Conservation (phyloP, 2,113 vertebrate genomes). For the Agapornis roseicollis region DNA sequence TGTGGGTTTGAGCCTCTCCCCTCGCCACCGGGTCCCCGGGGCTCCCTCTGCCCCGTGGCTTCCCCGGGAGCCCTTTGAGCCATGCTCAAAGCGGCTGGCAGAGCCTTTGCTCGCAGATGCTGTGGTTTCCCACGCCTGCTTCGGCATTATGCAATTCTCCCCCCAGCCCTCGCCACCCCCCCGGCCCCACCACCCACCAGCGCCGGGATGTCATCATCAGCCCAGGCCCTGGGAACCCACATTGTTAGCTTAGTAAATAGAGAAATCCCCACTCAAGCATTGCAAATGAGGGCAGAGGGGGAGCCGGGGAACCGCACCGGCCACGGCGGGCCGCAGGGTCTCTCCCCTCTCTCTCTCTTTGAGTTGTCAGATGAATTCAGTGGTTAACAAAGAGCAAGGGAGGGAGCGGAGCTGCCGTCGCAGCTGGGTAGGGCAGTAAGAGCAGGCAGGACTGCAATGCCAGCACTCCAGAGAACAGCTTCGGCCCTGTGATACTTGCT, state of each 20-base stretch:
- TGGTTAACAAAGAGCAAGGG: slow-evolving; percentile 63
- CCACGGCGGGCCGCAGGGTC: slow-evolving; percentile 38
- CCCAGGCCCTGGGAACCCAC: slow-evolving; percentile 73
- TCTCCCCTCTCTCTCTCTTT: slow-evolving; percentile 59
- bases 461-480: not conserved
- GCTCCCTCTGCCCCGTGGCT: slow-evolving; percentile 24
- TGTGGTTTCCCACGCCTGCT: slow-evolving; percentile 72
- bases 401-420: slow-evolving; percentile 41
- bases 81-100: slow-evolving; percentile 63
- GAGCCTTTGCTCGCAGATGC: slow-evolving; percentile 70
- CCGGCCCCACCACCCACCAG: slow-evolving; percentile 58
- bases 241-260: slow-evolving; percentile 83
- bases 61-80: slow-evolving; percentile 63
- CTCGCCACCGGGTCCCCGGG: not conserved
- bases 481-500: not conserved
- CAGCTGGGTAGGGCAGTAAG: slow-evolving; percentile 42
- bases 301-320: slow-evolving; percentile 68
- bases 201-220: slow-evolving; percentile 73
- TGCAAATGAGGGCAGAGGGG: slow-evolving; percentile 90
- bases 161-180: slow-evolving; percentile 31
- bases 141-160: slow-evolving; percentile 65
- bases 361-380: slow-evolving; percentile 73
- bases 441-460: slow-evolving; percentile 2
- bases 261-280: slow-evolving; percentile 95
- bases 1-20: not conserved